Evolutionary conservation across 2,888 invertebrate genomes (phyloP).

Genomic region (Perizoma affinitatum): DNA sequence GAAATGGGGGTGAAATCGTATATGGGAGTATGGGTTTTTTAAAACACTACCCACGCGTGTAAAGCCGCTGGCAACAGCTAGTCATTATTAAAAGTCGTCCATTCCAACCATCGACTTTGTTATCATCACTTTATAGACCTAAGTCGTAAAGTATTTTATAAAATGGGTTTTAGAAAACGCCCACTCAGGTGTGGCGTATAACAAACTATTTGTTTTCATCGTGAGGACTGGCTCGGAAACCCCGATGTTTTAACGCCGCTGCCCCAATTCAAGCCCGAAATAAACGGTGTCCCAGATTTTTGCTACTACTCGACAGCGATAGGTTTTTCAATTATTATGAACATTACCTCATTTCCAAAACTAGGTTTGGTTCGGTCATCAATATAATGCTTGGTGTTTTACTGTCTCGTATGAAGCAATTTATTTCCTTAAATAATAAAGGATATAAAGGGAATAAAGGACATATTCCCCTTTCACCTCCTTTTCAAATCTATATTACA

Average conservation of each 20-base stretch:
- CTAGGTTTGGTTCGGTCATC: constrained; percentile 17
- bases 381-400: constrained; percentile 16
- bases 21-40: no score
- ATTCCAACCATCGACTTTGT: constrained; percentile 39
- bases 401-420: background rate
- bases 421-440: no score
- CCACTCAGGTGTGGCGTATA: constrained; percentile 62
- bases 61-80: no score
- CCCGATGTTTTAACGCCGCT: constrained; percentile 73
- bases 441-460: no score
- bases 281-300: constrained; percentile 73
- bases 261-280: constrained; percentile 78
- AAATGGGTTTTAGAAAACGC: constrained; percentile 45
- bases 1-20: no score
- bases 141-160: constrained; percentile 45
- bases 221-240: constrained; percentile 62
- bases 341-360: constrained; percentile 38
- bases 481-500: no score
- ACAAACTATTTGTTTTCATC: constrained; percentile 68
- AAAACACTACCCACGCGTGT: no score
- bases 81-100: no score
- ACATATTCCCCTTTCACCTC: no score
- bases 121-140: constrained; percentile 42
- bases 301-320: constrained; percentile 51
- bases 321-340: constrained; percentile 48